Conservation (phyloP, 1,140 invertebrate genomes). For the Drosophila ogumai region DNA sequence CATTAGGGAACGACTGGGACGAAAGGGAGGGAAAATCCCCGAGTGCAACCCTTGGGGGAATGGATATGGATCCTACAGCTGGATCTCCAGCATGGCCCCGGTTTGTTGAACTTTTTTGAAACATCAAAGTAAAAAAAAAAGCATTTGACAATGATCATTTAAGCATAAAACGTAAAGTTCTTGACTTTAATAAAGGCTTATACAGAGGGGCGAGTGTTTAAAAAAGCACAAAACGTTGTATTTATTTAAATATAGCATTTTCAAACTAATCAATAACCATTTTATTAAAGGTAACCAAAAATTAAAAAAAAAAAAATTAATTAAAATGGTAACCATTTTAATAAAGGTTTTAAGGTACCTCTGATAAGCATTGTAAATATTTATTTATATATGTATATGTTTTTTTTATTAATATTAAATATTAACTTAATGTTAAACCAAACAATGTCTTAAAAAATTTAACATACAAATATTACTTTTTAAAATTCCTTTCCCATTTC, state of each 20-base stretch:
- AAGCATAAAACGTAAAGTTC: background rate
- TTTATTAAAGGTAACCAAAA: no score
- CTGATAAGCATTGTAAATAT: no score
- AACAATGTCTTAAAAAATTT: no score
- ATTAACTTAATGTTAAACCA: no score
- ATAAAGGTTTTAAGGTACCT: no score
- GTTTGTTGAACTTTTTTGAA: constrained; percentile 23
- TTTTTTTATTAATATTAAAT: no score
- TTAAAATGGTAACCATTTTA: no score
- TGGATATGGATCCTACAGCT: constrained; percentile 26
- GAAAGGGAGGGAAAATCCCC: constrained; percentile 61
- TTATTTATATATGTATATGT: no score
- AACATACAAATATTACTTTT: no score
- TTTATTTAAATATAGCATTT: background rate
- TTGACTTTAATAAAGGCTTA: background rate
- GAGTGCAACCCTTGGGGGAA: constrained; percentile 40
- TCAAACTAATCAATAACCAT: no score
- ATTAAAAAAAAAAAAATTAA: no score
- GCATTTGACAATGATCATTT: background rate
- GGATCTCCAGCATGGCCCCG: constrained; percentile 27
- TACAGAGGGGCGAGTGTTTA: background rate
- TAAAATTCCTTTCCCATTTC: no score
- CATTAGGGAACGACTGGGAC: constrained; percentile 22
- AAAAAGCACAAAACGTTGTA: background rate
- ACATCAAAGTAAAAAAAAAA: background rate